Base-by-base conservation (phyloP, 37 sponge, comb jelly and placozoan genomes). In the Beroe ovata region DNA sequence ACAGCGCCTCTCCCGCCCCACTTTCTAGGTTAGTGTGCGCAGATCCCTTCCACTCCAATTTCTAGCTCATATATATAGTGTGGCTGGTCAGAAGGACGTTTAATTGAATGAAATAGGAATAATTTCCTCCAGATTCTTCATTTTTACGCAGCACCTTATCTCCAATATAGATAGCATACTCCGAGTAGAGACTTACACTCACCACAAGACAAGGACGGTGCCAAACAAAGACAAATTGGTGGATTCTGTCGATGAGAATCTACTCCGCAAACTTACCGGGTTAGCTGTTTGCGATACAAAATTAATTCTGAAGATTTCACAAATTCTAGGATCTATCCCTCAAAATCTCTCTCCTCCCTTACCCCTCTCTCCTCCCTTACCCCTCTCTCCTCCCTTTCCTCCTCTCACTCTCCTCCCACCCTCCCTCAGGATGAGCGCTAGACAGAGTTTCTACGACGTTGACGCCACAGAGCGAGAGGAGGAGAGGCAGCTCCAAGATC, bases 1-100 rank as follows among this genome's bases (percentile, higher is more conserved):
- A 42, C 42, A 0, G 84, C 84, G 0, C 84, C 84, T n/a, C 47
- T 77, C n/a, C 84, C 84, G 21, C 26, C 84, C 54, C 38, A 41
- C 84, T 77, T 77, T 29, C 22, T 77, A 42, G 54, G 84, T 77
- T 23, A 14, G 84, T n/a, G n/a, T n/a, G n/a, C n/a, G n/a, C n/a
- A n/a, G n/a, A n/a, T n/a, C n/a, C n/a, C n/a, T n/a, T n/a, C n/a
- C n/a, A n/a, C n/a, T n/a, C n/a, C n/a, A n/a, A n/a, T n/a, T n/a
- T n/a, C n/a, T n/a, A n/a, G n/a, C n/a, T n/a, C n/a, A n/a, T n/a
- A n/a, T n/a, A n/a, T n/a, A n/a, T n/a, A n/a, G n/a, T n/a, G n/a
- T n/a, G n/a, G n/a, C n/a, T n/a, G n/a, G n/a, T n/a, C n/a, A n/a
- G n/a, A n/a, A n/a, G n/a, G n/a, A n/a, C n/a, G n/a, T n/a, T n/a